Conservation (phyloP, 2,113 vertebrate species). For the Myiozetetes cayanensis region DNA sequence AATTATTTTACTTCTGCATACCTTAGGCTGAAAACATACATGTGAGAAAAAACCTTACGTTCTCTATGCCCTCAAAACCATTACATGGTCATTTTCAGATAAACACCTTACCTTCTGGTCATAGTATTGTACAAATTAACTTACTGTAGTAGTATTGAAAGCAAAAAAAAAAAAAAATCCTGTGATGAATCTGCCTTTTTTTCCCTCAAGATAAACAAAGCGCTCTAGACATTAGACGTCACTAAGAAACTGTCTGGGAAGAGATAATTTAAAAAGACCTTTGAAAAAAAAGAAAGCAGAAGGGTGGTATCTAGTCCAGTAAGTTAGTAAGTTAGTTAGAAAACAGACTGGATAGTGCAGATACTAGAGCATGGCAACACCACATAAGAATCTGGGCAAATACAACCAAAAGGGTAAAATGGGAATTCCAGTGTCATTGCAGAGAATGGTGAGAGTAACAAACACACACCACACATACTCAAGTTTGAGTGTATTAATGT, state of each 20-base stretch:
- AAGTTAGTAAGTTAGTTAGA: slow-evolving; percentile 28
- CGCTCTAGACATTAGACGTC: slow-evolving; percentile 16
- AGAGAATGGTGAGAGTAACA: background rate
- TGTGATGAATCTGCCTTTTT: slow-evolving; percentile 6
- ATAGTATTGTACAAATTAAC: background rate
- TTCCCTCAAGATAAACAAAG: slow-evolving; percentile 28
- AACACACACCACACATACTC: background rate
- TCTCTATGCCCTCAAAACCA: background rate
- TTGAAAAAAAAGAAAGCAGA: slow-evolving; percentile 17
- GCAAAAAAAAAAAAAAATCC: slow-evolving; percentile 11
- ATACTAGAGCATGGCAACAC: background rate
- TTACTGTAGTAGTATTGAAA: background rate
- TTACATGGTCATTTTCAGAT: background rate
- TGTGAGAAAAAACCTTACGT: background rate
- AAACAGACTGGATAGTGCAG: slow-evolving; percentile 38
- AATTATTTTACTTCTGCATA: background rate
- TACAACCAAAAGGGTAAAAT: background rate
- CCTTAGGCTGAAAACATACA: background rate
- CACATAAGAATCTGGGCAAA: background rate
- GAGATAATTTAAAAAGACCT: slow-evolving; percentile 59
- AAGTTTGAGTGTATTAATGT: rapidly evolving
- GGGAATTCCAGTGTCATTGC: background rate
- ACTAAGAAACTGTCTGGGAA: slow-evolving; percentile 41
- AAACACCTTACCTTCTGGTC: background rate
- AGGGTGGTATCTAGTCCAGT: slow-evolving; percentile 10